A percentile compares a stretch with the other conserved stretches of the same genome.
phyloP scores from a whole-genome alignment of 2,113 vertebrate species.

The Odocoileus virginianus region DNA sequence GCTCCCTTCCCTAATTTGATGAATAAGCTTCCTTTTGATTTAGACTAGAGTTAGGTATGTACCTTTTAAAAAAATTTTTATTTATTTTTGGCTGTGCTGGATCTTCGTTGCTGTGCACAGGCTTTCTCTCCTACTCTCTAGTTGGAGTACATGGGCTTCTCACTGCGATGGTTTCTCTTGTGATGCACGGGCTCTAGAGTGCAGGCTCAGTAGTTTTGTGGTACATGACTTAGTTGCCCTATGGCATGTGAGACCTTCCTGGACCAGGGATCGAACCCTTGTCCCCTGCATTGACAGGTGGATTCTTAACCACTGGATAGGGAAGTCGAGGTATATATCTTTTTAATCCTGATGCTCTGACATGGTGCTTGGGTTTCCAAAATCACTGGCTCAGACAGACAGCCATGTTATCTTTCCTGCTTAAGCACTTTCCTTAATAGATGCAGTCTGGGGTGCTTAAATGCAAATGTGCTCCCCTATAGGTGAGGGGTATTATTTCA shows the following conservation, averaged over 20 bases:
- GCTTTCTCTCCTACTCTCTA: not conserved
- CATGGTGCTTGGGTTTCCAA: constrained; percentile 29
- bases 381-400: constrained; percentile 62
- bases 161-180: not conserved
- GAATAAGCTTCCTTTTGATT: not conserved
- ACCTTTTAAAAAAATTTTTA: not conserved
- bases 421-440: constrained; percentile 75
- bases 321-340: not conserved
- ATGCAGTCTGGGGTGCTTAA: constrained; percentile 71
- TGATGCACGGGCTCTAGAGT: not conserved
- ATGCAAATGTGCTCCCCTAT: constrained; percentile 63
- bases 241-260: not conserved
- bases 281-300: not conserved
- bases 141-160: not conserved
- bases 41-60: not conserved
- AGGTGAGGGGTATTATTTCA: constrained; percentile 75
- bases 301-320: not conserved
- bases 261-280: not conserved
- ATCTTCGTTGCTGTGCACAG: not conserved
- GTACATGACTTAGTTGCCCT: not conserved
- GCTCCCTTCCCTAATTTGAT: not conserved
- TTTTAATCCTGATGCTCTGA: not conserved
- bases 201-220: not conserved
- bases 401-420: constrained; percentile 64
- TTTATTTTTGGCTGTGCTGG: not conserved